Conservation (phyloP, 2,888 invertebrate genomes). For the Leucoptera coffeella region DNA sequence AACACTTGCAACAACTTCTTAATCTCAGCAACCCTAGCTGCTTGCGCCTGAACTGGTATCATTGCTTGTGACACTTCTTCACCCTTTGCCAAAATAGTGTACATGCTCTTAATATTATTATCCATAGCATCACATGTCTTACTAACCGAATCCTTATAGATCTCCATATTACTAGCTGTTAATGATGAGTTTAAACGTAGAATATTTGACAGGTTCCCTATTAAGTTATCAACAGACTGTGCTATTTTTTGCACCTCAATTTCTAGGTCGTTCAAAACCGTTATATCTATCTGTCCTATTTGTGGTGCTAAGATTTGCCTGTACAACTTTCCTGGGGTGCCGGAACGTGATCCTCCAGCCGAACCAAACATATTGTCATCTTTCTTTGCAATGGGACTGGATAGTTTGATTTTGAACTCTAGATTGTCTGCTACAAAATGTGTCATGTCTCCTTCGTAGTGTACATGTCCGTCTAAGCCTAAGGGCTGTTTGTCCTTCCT, state of each 20-base stretch:
- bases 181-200: conserved; percentile 73
- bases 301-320: conserved; percentile 69
- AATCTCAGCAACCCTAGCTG: conserved; percentile 76
- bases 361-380: conserved; percentile 50
- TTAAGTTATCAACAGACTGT: conserved; percentile 82
- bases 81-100: conserved; percentile 93
- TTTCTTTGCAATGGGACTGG: conserved; percentile 71
- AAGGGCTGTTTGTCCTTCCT: conserved; percentile 51
- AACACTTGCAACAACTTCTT: conserved; percentile 63
- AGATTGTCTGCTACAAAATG: conserved; percentile 90
- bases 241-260: conserved; percentile 86
- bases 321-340: conserved; percentile 60
- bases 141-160: conserved; percentile 87
- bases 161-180: conserved; percentile 89
- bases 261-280: conserved; percentile 83
- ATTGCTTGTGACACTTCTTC: conserved; percentile 91
- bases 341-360: conserved; percentile 55
- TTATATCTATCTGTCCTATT: conserved; percentile 72
- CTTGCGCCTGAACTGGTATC: conserved; percentile 79
- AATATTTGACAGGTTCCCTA: conserved; percentile 79
- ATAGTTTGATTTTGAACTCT: conserved; percentile 64
- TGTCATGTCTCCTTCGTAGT: conserved; percentile 86
- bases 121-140: conserved; percentile 93
- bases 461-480: conserved; percentile 73
- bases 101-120: conserved; percentile 92